Evolutionary conservation across 2,888 invertebrate genomes (phyloP).

Genomic region (Imbricaverruca yamaguchii): DNA sequence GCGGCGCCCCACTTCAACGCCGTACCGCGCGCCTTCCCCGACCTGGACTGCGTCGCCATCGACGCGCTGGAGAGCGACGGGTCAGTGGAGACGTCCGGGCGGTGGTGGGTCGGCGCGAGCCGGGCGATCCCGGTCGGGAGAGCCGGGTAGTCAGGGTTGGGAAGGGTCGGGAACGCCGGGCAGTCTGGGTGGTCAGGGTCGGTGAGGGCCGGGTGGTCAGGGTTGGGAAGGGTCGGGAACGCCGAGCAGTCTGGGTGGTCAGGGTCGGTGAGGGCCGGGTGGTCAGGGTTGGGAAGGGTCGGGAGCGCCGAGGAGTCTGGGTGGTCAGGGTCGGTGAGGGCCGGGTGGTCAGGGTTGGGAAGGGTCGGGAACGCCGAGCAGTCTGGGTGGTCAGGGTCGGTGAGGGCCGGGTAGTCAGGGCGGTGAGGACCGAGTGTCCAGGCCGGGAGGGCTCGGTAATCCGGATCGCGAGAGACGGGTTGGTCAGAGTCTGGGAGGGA

Average conservation of each 20-base stretch:
- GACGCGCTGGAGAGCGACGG: conserved; percentile 62
- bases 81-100: neutral
- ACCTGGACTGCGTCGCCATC: conserved; percentile 77
- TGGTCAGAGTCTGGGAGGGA: too few species aligned
- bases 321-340: neutral
- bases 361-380: neutral
- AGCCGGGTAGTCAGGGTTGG: neutral
- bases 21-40: conserved; percentile 74
- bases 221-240: neutral
- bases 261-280: neutral
- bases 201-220: neutral
- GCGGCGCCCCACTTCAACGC: conserved; percentile 88
- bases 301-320: neutral
- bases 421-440: too few species aligned
- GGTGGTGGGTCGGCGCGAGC: neutral
- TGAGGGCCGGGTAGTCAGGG: neutral
- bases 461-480: neutral
- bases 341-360: neutral
- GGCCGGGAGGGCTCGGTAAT: neutral
- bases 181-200: neutral
- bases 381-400: neutral
- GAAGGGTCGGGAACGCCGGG: neutral
- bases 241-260: neutral
- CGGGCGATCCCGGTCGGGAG: neutral
- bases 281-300: neutral